These are phyloP conservation scores for Drosophila elegans DNA, from an alignment of 1,140 invertebrate species.

Conservation along the genomic window DNA sequence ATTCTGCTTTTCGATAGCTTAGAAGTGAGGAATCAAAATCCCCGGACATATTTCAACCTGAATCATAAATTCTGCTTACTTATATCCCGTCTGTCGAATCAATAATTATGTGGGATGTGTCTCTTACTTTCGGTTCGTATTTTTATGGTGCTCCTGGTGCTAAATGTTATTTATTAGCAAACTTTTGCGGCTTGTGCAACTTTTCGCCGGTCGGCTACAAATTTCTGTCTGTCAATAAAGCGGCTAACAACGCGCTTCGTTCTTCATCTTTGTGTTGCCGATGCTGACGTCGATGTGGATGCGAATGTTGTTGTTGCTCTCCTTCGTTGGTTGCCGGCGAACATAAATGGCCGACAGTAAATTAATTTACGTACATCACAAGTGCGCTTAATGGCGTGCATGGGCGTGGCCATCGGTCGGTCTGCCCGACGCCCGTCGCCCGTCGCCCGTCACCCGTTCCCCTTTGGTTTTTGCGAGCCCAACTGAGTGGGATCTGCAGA, in stretches of 20 bases:
- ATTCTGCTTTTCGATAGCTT: neutral
- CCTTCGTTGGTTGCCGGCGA: slow-evolving; percentile 24
- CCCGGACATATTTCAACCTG: slow-evolving; percentile 27
- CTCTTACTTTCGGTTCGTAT: slow-evolving; percentile 22
- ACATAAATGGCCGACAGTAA: slow-evolving; percentile 75
- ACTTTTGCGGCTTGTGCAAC: slow-evolving; percentile 68
- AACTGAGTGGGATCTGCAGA: slow-evolving; percentile 17
- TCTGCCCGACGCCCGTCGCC: too few species aligned
- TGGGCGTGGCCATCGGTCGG: slow-evolving; percentile 27
- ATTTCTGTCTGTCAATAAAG: slow-evolving; percentile 69
- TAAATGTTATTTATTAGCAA: slow-evolving; percentile 81
- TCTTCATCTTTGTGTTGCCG: slow-evolving; percentile 25
- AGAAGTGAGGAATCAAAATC: slow-evolving; percentile 9
- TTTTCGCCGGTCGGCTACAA: slow-evolving; percentile 27
- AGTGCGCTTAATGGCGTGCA: slow-evolving; percentile 70
- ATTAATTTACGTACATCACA: slow-evolving; percentile 81
- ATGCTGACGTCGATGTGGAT: slow-evolving; percentile 4
- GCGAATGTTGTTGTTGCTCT: slow-evolving; percentile 28
- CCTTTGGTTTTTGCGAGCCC: slow-evolving; percentile 36
- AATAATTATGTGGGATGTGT: slow-evolving; percentile 63
- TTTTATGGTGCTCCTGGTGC: slow-evolving; percentile 49
- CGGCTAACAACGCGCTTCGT: slow-evolving; percentile 48
- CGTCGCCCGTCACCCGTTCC: slow-evolving; percentile 10
- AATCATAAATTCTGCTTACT: slow-evolving; percentile 60
- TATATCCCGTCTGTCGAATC: slow-evolving; percentile 50